phyloP scores from a whole-genome alignment of 2,113 vertebrate species.

The Antigone vipio region DNA sequence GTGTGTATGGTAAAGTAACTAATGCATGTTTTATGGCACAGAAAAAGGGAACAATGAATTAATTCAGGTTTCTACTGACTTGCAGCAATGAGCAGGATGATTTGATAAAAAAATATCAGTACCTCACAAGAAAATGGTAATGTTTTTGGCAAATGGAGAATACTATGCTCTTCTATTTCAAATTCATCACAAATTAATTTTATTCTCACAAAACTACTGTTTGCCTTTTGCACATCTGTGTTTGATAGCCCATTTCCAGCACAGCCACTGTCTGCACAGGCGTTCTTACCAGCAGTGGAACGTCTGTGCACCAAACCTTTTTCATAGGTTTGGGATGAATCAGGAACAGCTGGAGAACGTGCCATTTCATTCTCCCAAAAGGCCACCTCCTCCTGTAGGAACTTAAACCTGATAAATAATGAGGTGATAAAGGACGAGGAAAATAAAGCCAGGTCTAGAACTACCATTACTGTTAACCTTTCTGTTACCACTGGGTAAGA shows the following conservation, averaged over 20 bases:
- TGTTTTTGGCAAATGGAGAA: not conserved
- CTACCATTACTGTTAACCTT: not conserved
- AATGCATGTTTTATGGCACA: not conserved
- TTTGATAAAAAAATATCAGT: not conserved
- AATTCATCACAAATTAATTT: not conserved
- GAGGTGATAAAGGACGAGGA: not conserved
- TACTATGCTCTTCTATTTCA: not conserved
- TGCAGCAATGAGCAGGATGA: not conserved
- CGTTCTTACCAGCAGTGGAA: not conserved
- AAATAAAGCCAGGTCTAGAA: not conserved
- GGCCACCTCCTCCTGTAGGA: not conserved
- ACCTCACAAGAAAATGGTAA: not conserved
- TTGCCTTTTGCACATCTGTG: not conserved
- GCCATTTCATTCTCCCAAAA: not conserved
- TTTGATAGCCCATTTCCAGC: not conserved
- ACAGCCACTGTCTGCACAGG: rapidly evolving
- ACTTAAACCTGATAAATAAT: not conserved
- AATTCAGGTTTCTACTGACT: not conserved
- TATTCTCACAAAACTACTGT: not conserved
- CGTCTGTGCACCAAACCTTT: not conserved
- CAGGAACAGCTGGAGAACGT: not conserved
- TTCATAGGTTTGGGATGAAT: not conserved
- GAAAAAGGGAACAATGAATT: not conserved
- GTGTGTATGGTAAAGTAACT: not conserved
- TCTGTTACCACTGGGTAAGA: not conserved